A percentile compares a stretch with the other conserved stretches of the same genome.
Evolutionary conservation across 2,113 vertebrate genomes (phyloP).

Genomic region (Uropsilus gracilis): DNA sequence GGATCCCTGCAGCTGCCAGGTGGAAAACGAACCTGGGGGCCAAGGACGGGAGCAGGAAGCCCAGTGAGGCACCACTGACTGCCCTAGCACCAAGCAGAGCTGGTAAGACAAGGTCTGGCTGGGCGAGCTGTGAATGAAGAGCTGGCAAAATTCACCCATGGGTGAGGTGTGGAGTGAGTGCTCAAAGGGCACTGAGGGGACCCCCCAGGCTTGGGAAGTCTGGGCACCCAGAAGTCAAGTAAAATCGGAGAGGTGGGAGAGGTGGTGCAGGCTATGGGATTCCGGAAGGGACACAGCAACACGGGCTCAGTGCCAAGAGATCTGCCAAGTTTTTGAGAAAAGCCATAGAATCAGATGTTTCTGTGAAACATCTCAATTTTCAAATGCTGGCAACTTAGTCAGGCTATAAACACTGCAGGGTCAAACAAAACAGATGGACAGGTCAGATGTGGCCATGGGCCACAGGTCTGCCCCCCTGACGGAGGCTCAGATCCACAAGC

Average conservation of each 20-base stretch:
- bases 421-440: background rate
- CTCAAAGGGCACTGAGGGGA: background rate
- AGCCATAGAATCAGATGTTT: background rate
- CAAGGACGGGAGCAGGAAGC: background rate
- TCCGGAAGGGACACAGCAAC: rapidly evolving
- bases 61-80: background rate
- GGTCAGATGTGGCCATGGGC: rapidly evolving
- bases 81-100: background rate
- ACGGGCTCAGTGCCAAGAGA: background rate
- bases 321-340: background rate
- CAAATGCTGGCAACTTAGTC: background rate
- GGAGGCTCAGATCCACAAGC: background rate
- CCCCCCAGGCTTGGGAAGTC: background rate
- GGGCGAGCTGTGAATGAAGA: background rate
- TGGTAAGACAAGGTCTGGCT: background rate
- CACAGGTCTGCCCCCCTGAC: background rate
- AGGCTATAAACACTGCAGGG: background rate
- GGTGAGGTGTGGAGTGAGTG: background rate
- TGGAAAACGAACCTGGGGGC: background rate
- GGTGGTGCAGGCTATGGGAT: background rate
- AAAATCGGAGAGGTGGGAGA: background rate
- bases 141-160: too few relatives aligned
- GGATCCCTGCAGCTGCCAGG: background rate
- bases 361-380: background rate
- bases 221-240: background rate